A percentile compares a stretch with the other conserved stretches of the same genome.
Evolutionary conservation across 2,113 vertebrate genomes (phyloP).

Genomic region (Bos javanicus): DNA sequence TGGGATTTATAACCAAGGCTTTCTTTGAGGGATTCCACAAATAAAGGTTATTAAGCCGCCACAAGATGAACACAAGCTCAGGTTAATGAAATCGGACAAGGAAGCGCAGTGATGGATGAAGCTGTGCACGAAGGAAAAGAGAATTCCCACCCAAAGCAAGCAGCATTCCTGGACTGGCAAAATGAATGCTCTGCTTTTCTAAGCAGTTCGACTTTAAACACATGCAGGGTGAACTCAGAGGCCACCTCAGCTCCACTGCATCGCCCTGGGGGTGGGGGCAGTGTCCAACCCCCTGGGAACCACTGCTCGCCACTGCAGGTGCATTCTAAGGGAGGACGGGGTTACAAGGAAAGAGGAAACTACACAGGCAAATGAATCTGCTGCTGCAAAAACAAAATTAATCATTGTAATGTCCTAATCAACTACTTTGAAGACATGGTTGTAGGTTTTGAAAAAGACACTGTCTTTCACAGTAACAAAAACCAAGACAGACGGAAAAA

Average conservation of each 20-base stretch:
- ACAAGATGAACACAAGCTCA: constrained; percentile 87
- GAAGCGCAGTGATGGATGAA: constrained; percentile 81
- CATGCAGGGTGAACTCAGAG: neutral
- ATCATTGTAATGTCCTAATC: neutral
- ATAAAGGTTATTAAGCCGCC: constrained; percentile 95
- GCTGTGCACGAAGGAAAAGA: constrained; percentile 63
- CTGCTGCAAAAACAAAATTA: neutral
- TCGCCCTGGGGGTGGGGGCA: neutral
- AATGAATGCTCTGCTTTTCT: constrained; percentile 32
- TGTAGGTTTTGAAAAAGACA: neutral
- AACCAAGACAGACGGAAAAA: neutral
- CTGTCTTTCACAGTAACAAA: constrained; percentile 5
- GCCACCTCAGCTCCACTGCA: neutral
- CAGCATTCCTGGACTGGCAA: constrained; percentile 66
- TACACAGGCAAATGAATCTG: neutral
- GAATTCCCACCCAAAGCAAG: constrained; percentile 69
- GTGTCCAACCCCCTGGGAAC: neutral
- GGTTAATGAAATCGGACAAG: constrained; percentile 93
- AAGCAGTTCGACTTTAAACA: constrained; percentile 40
- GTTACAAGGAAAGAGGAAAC: neutral
- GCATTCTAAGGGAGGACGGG: neutral
- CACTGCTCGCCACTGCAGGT: neutral
- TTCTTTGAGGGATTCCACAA: constrained; percentile 93
- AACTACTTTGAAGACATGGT: neutral
- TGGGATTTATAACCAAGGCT: constrained; percentile 88